Evolutionary conservation across 2,888 invertebrate species (phyloP).

Genomic region (Caenorhabditis uteleia): DNA sequence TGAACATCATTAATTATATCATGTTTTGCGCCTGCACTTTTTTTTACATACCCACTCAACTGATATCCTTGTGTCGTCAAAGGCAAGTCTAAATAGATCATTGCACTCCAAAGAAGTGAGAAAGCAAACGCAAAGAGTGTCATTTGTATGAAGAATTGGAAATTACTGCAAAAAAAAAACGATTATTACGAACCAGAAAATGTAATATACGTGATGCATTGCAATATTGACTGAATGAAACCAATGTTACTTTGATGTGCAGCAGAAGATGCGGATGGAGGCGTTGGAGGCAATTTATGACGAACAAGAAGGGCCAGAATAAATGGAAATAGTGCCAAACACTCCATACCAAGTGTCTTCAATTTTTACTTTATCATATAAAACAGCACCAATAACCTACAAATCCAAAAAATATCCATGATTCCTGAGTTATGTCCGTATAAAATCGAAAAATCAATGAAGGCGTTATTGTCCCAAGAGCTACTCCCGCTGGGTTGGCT

Average conservation of each 20-base stretch:
- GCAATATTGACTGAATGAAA: constrained; percentile 42
- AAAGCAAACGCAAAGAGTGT: constrained; percentile 60
- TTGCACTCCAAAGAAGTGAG: constrained; percentile 55
- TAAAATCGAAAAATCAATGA: constrained; percentile 40
- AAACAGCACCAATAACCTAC: constrained; percentile 11
- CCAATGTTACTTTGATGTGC: constrained; percentile 41
- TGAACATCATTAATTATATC: constrained; percentile 10
- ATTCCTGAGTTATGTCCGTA: not conserved
- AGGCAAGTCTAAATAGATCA: constrained; percentile 42
- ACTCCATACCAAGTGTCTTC: constrained; percentile 43
- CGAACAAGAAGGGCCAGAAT: constrained; percentile 35
- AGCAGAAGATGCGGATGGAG: constrained; percentile 63
- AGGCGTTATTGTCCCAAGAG: constrained; percentile 60
- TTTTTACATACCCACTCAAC: constrained; percentile 28
- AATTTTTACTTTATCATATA: not conserved
- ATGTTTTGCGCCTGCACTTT: constrained; percentile 1
- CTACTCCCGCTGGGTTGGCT: constrained; percentile 67
- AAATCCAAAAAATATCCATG: constrained; percentile 36
- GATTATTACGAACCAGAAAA: not conserved
- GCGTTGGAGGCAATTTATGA: constrained; percentile 54
- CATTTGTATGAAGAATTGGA: constrained; percentile 61
- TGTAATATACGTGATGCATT: constrained; percentile 27
- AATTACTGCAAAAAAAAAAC: constrained; percentile 18
- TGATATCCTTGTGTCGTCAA: constrained; percentile 33
- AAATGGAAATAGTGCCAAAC: constrained; percentile 36